phyloP scores from a whole-genome alignment of 2,113 vertebrate species.

The Aspidoscelis tigris region DNA sequence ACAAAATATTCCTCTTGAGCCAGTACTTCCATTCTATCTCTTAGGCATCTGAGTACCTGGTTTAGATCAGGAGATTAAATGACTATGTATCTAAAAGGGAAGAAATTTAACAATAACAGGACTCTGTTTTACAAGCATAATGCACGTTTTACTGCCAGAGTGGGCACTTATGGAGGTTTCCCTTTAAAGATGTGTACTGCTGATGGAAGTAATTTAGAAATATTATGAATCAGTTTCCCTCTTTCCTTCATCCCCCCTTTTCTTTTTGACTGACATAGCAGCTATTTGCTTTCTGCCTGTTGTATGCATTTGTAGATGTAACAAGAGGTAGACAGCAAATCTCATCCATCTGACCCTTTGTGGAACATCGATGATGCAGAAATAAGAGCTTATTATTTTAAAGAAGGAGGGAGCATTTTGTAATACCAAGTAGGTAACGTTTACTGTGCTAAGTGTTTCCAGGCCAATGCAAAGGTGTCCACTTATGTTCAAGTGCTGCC shows the following conservation, averaged over 20 bases:
- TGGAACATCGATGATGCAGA: background rate
- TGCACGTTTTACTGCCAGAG: constrained; percentile 33
- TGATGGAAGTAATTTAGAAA: constrained; percentile 21
- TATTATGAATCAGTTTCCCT: constrained; percentile 14
- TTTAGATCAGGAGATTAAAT: constrained; percentile 45
- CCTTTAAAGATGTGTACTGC: constrained; percentile 1
- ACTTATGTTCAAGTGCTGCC: background rate
- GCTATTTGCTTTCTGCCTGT: constrained; percentile 23
- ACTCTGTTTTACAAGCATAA: constrained; percentile 52
- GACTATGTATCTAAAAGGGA: constrained; percentile 45
- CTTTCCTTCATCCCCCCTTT: background rate
- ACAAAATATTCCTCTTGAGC: constrained; percentile 52
- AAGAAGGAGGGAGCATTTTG: background rate
- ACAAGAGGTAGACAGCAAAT: background rate
- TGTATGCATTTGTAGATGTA: background rate
- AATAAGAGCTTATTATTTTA: constrained; percentile 3
- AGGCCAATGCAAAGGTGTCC: background rate
- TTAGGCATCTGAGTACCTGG: constrained; percentile 41
- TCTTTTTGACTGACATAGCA: background rate
- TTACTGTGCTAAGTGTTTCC: background rate
- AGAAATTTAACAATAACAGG: constrained; percentile 56
- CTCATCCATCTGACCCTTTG: background rate
- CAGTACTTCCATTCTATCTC: constrained; percentile 52
- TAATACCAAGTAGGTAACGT: background rate
- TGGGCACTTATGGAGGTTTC: constrained; percentile 15